Evolutionary conservation across 1,140 invertebrate species (phyloP), one percentile per base, ranked within the genome.

Genomic region (Halesus radiatus): DNA sequence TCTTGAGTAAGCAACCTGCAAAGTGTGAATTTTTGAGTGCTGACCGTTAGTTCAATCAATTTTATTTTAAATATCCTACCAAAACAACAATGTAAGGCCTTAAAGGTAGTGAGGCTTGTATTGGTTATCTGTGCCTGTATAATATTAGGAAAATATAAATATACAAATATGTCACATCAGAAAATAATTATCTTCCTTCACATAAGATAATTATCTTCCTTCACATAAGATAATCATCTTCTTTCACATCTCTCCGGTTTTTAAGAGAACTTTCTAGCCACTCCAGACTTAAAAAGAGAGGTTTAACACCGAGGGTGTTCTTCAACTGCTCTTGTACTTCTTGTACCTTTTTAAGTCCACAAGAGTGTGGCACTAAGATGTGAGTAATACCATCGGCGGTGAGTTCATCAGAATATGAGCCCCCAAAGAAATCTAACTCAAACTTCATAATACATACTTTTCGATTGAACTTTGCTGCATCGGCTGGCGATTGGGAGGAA

Each of bases 221-320:
- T 45, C 37, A 45, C 37, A 45, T 45, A 50, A 73, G 56, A 78
- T 64, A 80, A 75, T 68, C 70, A 64, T 72, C 50, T 58, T 62
- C 68, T 23, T 77, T 50, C 16, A 79, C 10, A 18, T 56, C 15
- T 20, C 10, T 60, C 62, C 75, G 78, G 16, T 68, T 45, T 50
- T 76, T n/a, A 8, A 83, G 18, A 80, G 79, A 83, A 37, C 70
- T 18, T 70, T 58, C 20, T 50, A 83, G 18, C 81, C 81, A 83
- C 29, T 83, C 76, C 15, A 76, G 54, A 37, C n/a, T 72, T 77
- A 23, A 74, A 18, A 52, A 76, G 7, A 64, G 20, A 26, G 80
- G 72, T 77, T 75, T 79, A 13, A 23, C 15, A 8, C 15, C 70
- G 15, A 74, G 56, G 6, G 6, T 18, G 10, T 72, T 23, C 37